Percentiles rank a stretch among this genome's conserved stretches.
Conservation (phyloP, 64 coral and sea anemone genomes). For the Exaiptasia diaphana region DNA sequence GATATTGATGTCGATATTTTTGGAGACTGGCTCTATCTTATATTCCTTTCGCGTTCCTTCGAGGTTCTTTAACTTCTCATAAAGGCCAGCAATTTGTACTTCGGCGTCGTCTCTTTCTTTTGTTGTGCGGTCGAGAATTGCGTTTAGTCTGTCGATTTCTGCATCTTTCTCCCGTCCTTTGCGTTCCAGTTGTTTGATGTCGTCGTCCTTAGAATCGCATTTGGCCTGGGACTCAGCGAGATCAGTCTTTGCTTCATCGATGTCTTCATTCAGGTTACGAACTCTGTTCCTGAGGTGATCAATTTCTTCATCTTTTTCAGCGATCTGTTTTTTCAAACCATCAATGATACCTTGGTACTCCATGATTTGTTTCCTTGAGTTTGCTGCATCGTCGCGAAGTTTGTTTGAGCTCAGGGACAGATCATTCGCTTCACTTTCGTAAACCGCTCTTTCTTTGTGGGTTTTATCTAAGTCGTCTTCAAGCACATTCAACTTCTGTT, state of each 20-base stretch:
- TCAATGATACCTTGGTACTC: conserved; percentile 36
- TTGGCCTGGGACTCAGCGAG: not conserved
- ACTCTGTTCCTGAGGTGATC: conserved; percentile 34
- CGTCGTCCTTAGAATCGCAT: conserved; percentile 23
- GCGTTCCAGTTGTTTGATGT: conserved; percentile 22
- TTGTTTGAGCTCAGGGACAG: conserved; percentile 17
- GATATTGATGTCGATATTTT: not conserved
- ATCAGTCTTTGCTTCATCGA: conserved; percentile 31
- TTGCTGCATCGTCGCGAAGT: conserved; percentile 14
- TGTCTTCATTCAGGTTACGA: conserved; percentile 9
- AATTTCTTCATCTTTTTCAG: conserved; percentile 35
- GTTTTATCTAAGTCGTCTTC: conserved; percentile 38
- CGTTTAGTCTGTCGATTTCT: conserved; percentile 29
- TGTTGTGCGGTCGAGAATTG: conserved; percentile 57
- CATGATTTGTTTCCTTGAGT: conserved; percentile 15
- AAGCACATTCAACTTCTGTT: conserved; percentile 29
- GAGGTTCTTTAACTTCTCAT: conserved; percentile 62
- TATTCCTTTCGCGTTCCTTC: conserved; percentile 31
- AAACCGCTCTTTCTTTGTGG: conserved; percentile 24
- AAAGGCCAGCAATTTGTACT: conserved; percentile 59
- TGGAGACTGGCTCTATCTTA: conserved; percentile 1
- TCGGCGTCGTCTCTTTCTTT: conserved; percentile 69
- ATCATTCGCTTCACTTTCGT: conserved; percentile 40
- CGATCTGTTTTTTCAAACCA: conserved; percentile 9
- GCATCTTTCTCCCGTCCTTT: conserved; percentile 13